Evolutionary conservation across 2,797 vertebrate species (phyloP), one percentile per base, ranked within the genome.

Genomic region (Anabas testudineus): DNA sequence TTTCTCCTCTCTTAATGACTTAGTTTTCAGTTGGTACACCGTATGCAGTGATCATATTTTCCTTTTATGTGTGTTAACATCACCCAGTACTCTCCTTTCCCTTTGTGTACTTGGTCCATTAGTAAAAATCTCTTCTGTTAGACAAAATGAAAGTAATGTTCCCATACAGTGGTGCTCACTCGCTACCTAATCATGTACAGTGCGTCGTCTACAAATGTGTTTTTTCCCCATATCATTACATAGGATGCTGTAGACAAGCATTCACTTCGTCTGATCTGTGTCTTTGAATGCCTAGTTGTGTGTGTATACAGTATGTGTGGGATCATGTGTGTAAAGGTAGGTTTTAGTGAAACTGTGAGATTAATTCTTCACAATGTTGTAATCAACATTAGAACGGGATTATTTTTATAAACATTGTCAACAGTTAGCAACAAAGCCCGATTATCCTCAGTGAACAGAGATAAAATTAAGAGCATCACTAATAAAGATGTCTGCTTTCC

Each of bases 101-200:
- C 22, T 61, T 69, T 78, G 59, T 77, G 53, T 28, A 8, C 36
- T 67, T 19, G 48, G 56, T 18, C 51, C 37, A 65, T 73, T 71
- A 64, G n/a, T 41, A 15, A 39, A 51, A 64, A 62, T n/a, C 21
- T 55, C 21, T 49, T 19, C 22, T 70, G 42, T 58, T 65, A 39
- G 42, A 59, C n/a, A n/a, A n/a, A n/a, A n/a, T 52, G 19, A 57
- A 51, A 56, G 69, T 43, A 51, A 45, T 36, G 7, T 15, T 18
- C 54, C n/a, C 30, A 42, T 68, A 42, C 67, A 30, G 26, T 43
- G 46, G 14, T 36, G 48, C n/a, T 59, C 6, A 16, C 28, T 73
- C 39, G 28, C 19, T 37, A 48, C 16, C 30, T n/a, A 26, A 60
- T 65, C 13, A 46, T 24, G 41, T 53, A 37, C 24, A 47, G 10